Conservation (phyloP, 2,113 vertebrate species). For the Sciurus niger region DNA sequence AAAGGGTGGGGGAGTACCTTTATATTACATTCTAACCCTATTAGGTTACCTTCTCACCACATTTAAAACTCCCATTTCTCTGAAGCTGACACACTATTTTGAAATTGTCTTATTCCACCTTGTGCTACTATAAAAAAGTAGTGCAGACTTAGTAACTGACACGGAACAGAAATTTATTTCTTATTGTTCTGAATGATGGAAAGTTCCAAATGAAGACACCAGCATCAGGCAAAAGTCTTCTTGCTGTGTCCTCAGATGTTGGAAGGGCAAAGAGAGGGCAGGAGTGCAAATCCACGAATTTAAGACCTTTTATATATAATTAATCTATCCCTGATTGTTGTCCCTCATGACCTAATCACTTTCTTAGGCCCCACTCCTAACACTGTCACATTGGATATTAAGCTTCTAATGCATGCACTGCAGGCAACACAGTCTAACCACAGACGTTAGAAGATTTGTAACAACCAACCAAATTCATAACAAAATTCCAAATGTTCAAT, state of each 20-base stretch:
- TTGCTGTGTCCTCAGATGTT: fast-evolving
- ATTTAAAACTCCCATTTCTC: background rate
- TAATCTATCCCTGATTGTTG: background rate
- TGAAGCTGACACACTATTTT: background rate
- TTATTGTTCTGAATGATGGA: background rate
- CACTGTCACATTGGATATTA: no score
- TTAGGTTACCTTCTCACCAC: background rate
- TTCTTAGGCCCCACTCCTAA: background rate
- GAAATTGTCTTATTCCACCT: background rate
- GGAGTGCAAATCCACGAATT: no score
- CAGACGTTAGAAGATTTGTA: background rate
- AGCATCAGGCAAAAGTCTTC: background rate
- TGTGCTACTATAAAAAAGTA: background rate
- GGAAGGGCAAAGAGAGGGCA: background rate
- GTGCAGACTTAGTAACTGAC: fast-evolving
- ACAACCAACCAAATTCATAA: background rate
- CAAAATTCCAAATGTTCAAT: conserved; percentile 30
- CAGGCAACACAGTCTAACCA: background rate
- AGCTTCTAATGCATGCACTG: background rate
- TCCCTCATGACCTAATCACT: no score
- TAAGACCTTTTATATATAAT: background rate
- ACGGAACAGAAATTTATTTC: background rate
- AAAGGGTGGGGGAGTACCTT: no score
- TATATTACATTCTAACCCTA: background rate
- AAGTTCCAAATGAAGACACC: background rate